Evolutionary conservation across 2,113 vertebrate species (phyloP).

Genomic region (Shinisaurus crocodilurus): DNA sequence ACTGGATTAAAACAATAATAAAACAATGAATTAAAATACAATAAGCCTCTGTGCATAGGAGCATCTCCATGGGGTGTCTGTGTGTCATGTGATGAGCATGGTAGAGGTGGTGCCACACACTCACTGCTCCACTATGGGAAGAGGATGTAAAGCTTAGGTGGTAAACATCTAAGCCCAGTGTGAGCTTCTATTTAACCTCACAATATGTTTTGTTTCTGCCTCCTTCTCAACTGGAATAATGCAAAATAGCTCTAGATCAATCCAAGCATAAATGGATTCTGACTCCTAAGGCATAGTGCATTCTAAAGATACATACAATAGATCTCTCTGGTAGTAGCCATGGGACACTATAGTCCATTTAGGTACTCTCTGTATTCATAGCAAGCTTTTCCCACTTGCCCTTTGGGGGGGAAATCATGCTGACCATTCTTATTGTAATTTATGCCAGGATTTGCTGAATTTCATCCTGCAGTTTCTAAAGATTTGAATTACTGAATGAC

Average conservation of each 20-base stretch:
- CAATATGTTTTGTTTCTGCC: not conserved
- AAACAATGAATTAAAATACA: no score
- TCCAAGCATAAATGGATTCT: not conserved
- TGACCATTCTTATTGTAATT: not conserved
- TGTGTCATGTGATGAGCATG: not conserved
- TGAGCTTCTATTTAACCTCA: not conserved
- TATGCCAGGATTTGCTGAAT: not conserved
- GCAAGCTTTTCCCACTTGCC: not conserved
- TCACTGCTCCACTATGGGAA: not conserved
- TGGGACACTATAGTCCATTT: not conserved
- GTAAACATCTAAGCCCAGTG: not conserved
- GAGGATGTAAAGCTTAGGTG: not conserved
- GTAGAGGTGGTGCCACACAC: no score
- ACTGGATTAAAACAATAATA: no score
- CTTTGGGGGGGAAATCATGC: not conserved
- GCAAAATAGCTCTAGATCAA: not conserved
- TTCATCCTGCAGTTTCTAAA: conserved; percentile 25
- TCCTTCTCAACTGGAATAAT: not conserved
- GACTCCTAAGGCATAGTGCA: not conserved
- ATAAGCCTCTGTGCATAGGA: not conserved
- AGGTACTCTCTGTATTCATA: not conserved
- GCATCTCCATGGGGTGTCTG: not conserved
- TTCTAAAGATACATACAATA: not conserved
- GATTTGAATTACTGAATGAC: conserved; percentile 5
- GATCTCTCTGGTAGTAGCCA: not conserved